Evolutionary conservation across 2,888 invertebrate species (phyloP), one percentile per base, ranked within the genome.

Genomic region (Chirona hameri): DNA sequence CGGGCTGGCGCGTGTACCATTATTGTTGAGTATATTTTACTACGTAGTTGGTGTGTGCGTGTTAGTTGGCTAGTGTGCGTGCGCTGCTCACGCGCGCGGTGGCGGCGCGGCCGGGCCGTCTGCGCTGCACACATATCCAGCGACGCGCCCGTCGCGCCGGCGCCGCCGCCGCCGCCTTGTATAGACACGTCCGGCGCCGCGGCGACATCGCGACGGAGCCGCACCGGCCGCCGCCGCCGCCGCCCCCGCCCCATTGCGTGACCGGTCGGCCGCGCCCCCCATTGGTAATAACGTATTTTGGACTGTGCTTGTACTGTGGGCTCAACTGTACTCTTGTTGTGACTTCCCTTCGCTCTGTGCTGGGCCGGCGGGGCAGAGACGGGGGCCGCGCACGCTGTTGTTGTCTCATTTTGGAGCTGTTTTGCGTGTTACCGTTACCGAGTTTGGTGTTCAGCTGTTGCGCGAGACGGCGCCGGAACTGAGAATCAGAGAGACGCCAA

Each of bases 251-350:
- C 55, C 15, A 2, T 18, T 1, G 27, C 65, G n/a, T 10, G 46
- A 3, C 39, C 5, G 39, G 76, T 46, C 76, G 15, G 24, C 76
- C 76, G 76, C 76, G 21, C 39, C 10, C 46, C 31, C 46, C 24
- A 46, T 76, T 76, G 39, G 76, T 76, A 76, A 76, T 76, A 76
- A 15, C 10, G 76, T 76, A 76, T 76, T 76, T 76, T 76, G 76
- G 76, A 76, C 39, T 76, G 76, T 76, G 21, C 76, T 76, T 76
- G 76, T 76, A 76, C 39, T 39, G 76, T 39, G 76, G 76, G 76
- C 76, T 76, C 76, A 76, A 76, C 76, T 76, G 76, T 76, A 46
- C 76, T 76, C 76, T 76, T 76, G 76, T 76, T 76, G 76, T 76
- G 76, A 76, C 46, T 76, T 76, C 76, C 76, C 76, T 46, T 76